phyloP scores from a whole-genome alignment of 2,113 vertebrate species.

The Nesogale talazaci region DNA sequence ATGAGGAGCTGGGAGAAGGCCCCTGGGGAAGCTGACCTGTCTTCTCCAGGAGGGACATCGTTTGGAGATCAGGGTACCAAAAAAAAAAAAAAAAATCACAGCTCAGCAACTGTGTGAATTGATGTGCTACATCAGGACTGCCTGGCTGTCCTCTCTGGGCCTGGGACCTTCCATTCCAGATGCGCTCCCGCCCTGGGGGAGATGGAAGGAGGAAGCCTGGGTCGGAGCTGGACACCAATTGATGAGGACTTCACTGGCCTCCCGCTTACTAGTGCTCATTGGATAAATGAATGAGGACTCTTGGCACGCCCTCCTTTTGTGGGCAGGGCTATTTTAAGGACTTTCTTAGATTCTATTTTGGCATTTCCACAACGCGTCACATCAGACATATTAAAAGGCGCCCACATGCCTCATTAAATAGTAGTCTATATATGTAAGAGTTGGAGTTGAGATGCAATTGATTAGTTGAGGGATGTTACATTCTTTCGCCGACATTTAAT shows the following conservation, averaged over 20 bases:
- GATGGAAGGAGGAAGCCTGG: neutral
- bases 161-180: neutral
- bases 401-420: slow-evolving; percentile 72
- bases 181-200: neutral
- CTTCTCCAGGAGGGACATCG: neutral
- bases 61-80: neutral
- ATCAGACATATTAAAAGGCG: slow-evolving; percentile 54
- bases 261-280: rapidly evolving
- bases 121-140: neutral
- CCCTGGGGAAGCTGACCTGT: neutral
- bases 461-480: slow-evolving; percentile 52
- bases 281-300: neutral
- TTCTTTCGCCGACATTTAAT: slow-evolving; percentile 66
- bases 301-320: neutral
- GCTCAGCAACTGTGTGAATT: neutral
- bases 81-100: rapidly evolving
- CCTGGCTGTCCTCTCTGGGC: neutral
- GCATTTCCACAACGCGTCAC: slow-evolving; percentile 24
- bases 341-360: neutral
- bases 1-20: neutral
- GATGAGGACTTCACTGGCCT: neutral
- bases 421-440: slow-evolving; percentile 48
- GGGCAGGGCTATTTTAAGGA: slow-evolving; percentile 33
- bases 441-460: slow-evolving; percentile 46
- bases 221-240: too few relatives aligned